Percentiles rank a stretch among this genome's conserved stretches.
Conservation (phyloP, 2,113 vertebrate genomes). For the Malurus elegans region DNA sequence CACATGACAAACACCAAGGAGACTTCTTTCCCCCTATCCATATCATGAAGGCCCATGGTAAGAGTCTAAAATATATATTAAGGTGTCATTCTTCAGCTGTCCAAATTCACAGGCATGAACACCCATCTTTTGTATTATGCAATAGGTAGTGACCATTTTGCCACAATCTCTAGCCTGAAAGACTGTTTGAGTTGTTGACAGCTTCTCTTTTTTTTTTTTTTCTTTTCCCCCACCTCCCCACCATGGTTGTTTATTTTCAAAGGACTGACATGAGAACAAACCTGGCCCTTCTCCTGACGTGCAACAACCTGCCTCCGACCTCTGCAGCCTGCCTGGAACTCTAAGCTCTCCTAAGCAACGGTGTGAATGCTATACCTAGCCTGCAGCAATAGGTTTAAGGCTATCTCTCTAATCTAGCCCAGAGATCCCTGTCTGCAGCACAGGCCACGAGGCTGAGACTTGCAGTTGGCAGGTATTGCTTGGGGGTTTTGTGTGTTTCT, state of each 20-base stretch:
- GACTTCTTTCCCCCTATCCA: fast-evolving
- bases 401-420: neutral
- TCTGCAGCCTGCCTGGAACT: neutral
- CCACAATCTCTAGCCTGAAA: neutral
- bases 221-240: fast-evolving
- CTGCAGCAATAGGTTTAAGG: neutral
- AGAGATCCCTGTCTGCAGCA: neutral
- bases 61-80: neutral
- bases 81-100: neutral
- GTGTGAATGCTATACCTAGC: neutral
- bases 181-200: neutral
- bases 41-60: neutral
- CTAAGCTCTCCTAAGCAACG: neutral
- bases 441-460: neutral
- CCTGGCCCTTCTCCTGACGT: neutral
- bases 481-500: neutral
- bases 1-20: neutral
- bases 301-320: neutral
- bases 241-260: neutral
- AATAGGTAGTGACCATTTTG: neutral
- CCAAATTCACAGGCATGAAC: neutral
- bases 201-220: neutral
- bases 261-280: neutral
- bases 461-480: neutral
- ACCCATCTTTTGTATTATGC: neutral